Base-by-base conservation (phyloP, 2,797 vertebrate genomes). In the Siniperca scherzeri region DNA sequence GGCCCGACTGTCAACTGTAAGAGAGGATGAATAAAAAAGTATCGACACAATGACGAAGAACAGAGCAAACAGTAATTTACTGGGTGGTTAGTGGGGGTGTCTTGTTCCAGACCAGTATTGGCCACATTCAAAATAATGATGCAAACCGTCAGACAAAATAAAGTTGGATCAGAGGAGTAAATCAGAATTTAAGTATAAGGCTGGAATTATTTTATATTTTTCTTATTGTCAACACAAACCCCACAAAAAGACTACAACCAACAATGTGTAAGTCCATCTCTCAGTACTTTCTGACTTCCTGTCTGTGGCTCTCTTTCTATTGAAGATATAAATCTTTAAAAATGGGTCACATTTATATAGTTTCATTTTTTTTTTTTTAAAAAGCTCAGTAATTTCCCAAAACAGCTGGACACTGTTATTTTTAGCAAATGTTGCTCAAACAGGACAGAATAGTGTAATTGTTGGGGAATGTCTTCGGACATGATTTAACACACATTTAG, bases 1-100 rank as follows among this genome's bases (percentile, higher is more conserved):
- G 93, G 82, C 1, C 87, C 93, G 0, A 96, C 90, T 13, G 55
- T 91, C 33, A 96, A 92, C 96, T 96, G 66, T 0, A 12, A 50
- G 7, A 76, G 27, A 78, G 2, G 2, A 60, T 0, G 0, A 44
- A 36, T 5, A 7, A 33, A 56, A 14, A 80, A 1, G 4, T 8
- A 27, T 38, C 2, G 4, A 38, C 40, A 60, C 17, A 22, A 25
- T 7, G 7, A 66, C 27, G 30, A 22, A 33, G 8, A 59, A 3
- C 30, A 62, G 66, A 80, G 16, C 2, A 50, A 10, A 40, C 13
- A 17, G 5, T 17, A 1, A 55, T 42, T 3, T 21, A 30, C 38
- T 53, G 11, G 38, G 13, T 38, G 33, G 7, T 44, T 70, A 30
- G 64, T 56, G 2, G 7, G n/a, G 53, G 11, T 56, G 53, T 25